These are phyloP conservation scores for Pogonus chalceus DNA, from an alignment of 1,140 invertebrate species.

Conservation along the genomic window DNA sequence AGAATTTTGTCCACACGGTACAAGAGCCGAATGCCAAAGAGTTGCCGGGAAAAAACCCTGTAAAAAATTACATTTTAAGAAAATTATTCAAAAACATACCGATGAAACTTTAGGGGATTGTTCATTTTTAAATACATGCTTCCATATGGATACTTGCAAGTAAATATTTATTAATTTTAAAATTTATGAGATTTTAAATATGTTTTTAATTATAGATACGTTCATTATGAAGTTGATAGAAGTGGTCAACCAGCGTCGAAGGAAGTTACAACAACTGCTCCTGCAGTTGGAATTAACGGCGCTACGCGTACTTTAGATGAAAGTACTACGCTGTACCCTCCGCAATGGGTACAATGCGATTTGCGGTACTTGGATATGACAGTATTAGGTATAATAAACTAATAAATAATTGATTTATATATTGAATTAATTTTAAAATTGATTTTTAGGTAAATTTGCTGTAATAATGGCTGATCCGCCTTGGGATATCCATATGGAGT, in stretches of 20 bases:
- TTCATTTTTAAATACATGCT: conserved; percentile 96
- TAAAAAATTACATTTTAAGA: conserved; percentile 90
- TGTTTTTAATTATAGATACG: conserved; percentile 52
- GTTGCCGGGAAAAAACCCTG: conserved; percentile 49
- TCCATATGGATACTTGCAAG: conserved; percentile 98
- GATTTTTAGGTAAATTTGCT: conserved; percentile 65
- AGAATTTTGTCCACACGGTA: conserved; percentile 95
- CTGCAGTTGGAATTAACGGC: conserved; percentile 15
- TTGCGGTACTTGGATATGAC: conserved; percentile 92
- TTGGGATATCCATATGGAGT: conserved; percentile 98
- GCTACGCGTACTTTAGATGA: conserved; percentile 31
- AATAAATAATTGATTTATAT: neutral
- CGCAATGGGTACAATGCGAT: conserved; percentile 97
- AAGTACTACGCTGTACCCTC: conserved; percentile 65
- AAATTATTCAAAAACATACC: conserved; percentile 94
- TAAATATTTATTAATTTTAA: conserved; percentile 28
- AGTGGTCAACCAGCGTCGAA: conserved; percentile 21
- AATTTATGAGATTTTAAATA: conserved; percentile 2
- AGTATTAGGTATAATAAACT: conserved; percentile 56
- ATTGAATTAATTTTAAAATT: conserved; percentile 11
- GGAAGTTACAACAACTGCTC: conserved; percentile 16
- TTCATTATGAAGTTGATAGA: conserved; percentile 86
- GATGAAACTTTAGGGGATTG: conserved; percentile 94
- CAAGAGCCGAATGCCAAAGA: conserved; percentile 77
- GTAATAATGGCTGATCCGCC: conserved; percentile 95